phyloP scores from a whole-genome alignment of 2,888 invertebrate genomes.

The Anthrax anthrax region DNA sequence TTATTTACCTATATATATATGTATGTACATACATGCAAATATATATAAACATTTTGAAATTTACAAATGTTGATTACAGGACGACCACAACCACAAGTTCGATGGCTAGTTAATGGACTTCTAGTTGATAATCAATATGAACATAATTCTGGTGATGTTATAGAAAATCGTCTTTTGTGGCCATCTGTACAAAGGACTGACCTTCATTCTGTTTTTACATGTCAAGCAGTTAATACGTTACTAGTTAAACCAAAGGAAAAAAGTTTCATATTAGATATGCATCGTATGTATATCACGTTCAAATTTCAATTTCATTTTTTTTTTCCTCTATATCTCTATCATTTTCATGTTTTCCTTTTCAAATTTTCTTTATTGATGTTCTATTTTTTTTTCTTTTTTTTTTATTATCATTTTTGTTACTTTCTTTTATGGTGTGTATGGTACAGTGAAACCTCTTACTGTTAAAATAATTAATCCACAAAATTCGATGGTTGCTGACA shows the following conservation, averaged over 20 bases:
- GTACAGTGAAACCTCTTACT: conserved; percentile 43
- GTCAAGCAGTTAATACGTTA: conserved; percentile 74
- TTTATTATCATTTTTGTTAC: no score
- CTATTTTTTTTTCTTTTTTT: no score
- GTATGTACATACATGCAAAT: no score
- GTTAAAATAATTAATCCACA: conserved; percentile 51
- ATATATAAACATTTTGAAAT: no score
- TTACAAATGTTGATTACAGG: conserved; percentile 34
- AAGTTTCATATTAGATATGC: conserved; percentile 61
- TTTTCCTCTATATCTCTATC: no score
- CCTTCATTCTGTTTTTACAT: conserved; percentile 74
- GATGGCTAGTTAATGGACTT: conserved; percentile 70
- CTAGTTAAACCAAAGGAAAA: conserved; percentile 67
- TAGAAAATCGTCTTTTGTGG: conserved; percentile 67
- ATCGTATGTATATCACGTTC: conserved; percentile 45
- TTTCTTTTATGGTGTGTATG: not conserved
- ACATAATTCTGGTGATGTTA: conserved; percentile 72
- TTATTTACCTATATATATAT: no score
- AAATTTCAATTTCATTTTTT: no score
- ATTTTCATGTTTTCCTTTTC: no score
- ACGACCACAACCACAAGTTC: conserved; percentile 66
- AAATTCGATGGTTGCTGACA: conserved; percentile 63
- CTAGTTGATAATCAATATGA: conserved; percentile 70
- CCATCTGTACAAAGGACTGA: conserved; percentile 61
- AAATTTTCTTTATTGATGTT: no score